Base-by-base conservation (phyloP, 1,140 invertebrate species). In the Cherax quadricarinatus region DNA sequence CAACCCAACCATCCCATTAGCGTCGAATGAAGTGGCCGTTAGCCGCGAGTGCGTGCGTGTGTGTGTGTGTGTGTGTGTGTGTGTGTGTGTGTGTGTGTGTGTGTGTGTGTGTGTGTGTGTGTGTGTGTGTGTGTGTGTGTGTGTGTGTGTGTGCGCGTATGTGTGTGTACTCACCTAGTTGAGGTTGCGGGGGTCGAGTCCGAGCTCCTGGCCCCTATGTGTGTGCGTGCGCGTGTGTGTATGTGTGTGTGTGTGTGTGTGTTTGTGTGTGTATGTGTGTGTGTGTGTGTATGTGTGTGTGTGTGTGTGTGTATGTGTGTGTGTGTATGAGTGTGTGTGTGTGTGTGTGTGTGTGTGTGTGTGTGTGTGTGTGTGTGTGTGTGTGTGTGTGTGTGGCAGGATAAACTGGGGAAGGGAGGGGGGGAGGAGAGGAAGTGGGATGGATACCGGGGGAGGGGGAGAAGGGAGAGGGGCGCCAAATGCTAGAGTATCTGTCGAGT, bases 31-130 rank as follows among this genome's bases (percentile, higher is more conserved):
- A 21, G 5, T 18, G 66, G 66, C 66, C 21, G 66, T 70, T 21
- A 16, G 5, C 12, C 18, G 21, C 12, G 53, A 57, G 53, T 57
- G 53, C 12, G 53, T 57, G 53, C 12, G 62, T 66, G 62, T 66
- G 62, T 66, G 62, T 66, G 62, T 66, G 62, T 66, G 62, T 66
- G 62, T 66, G 62, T 66, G 62, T 66, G 62, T 66, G 62, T 66
- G 62, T 66, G 62, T 66, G 62, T 66, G 62, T 66, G 62, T 66
- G 62, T 66, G 62, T 66, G 62, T 66, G 62, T 66, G 62, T 66
- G 62, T 66, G 62, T 66, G 62, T 66, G 62, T 66, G 62, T 66
- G 62, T 66, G 62, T 66, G 62, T 66, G 62, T 66, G 62, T 66
- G 62, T 66, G 62, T 66, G 62, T 66, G 62, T 66, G 62, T 66